Evolutionary conservation across 2,888 invertebrate genomes (phyloP), one percentile per base, ranked within the genome.

Genomic region (Scaptomyza parva): DNA sequence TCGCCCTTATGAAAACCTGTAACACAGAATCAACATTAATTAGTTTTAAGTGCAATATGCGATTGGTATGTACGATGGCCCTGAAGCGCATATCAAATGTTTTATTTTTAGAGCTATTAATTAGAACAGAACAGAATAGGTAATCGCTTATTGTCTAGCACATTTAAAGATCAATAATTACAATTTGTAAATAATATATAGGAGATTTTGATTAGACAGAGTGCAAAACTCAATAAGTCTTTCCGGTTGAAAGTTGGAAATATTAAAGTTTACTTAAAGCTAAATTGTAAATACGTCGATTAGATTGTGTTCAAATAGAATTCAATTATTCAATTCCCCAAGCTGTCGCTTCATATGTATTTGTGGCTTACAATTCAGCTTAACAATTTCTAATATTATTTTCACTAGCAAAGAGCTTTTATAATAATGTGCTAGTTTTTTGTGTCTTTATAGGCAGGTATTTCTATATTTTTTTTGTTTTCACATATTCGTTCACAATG

Each of bases 1-100:
- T 95, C 95, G 62, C 95, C 95, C 90, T 94, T 94, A 88, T 94
- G 94, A 87, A 96, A 93, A 81, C 96, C 97, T 97, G 85, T 11
- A 63, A 62, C 50, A 54, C 35, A 58, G 14, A n/a, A 66, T 67
- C 57, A 54, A 41, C 17, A 48, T 48, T 69, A 71, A 81, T 75
- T 68, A 60, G 45, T 22, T 18, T 54, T 48, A 57, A 44, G 30
- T 30, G 62, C 50, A 55, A 45, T 59, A 17, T 52, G 14, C 35
- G 43, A 55, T 59, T 66, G 54, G 24, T 44, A 40, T 39, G 24
- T 6, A 24, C 17, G 22, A 35, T 37, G 43, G 20, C 48, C 35
- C 35, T 48, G 30, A 50, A 35, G 14, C 5, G 7, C 11, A n/a
- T 1, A 70, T 37, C 17, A 8, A 17, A 37, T 37, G 3, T 0